Base-by-base conservation (phyloP, 2,888 invertebrate genomes). In the Apodemia mormo region DNA sequence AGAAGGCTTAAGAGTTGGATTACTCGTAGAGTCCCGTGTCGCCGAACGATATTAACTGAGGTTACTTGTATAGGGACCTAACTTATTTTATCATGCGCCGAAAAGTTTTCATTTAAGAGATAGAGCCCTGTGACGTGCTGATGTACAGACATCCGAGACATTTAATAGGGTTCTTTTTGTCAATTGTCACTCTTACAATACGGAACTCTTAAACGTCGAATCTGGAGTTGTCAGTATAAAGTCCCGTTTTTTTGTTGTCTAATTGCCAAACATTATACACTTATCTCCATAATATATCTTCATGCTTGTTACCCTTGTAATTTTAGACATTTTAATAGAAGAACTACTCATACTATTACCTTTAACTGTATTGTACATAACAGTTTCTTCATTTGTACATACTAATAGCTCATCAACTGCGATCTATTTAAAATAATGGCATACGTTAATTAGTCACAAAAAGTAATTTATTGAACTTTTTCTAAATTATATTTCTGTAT, bases 241-340 rank as follows among this genome's bases (percentile, higher is more conserved):
- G 45, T 12, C 10, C 10, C 49, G n/a, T 14, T n/a, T 52, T 52
- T 52, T 52, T 0, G 12, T 12, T 1, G 12, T 52, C 10, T 52
- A 45, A 45, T 45, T 45, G 45, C 45, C 3, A 45, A 45, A 12
- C 45, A 9, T 43, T 43, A 12, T 45, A 45, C 45, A 45, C 45
- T 14, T 52, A 52, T 52, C n/a, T 52, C 14, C n/a, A 52, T n/a
- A 49, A 52, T n/a, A 52, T n/a, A 52, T 52, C 52, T 52, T 52
- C 52, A 52, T 52, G 52, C 52, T 52, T n/a, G 52, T 52, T 52
- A 52, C 14, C 52, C n/a, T 52, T n/a, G 52, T 52, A 52, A 52
- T 52, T 52, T 52, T 52, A 52, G 10, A 52, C 52, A 52, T 52
- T 52, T 52, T 52, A 52, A 52, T 52, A n/a, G n/a, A 7, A 52